phyloP scores from a whole-genome alignment of 2,888 invertebrate genomes.

The Stictocephala bisonia region DNA sequence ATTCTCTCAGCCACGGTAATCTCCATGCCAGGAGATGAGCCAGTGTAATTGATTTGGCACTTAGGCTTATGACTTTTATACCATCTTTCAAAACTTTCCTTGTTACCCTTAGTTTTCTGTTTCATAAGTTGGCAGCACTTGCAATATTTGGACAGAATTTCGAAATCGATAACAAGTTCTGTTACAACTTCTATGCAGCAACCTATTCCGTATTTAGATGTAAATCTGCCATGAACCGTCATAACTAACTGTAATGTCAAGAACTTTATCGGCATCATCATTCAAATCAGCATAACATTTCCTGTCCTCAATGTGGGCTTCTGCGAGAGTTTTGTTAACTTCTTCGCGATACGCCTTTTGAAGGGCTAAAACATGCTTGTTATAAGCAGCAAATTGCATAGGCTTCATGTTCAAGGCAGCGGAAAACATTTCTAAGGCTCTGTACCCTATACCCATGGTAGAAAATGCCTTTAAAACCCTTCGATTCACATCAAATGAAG shows the following conservation, averaged over 20 bases:
- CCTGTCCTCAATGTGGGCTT: slow-evolving; percentile 12
- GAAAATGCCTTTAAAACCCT: slow-evolving; percentile 34
- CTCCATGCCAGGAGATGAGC: slow-evolving; percentile 26
- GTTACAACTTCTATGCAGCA: slow-evolving; percentile 33
- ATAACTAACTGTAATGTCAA: slow-evolving; percentile 36
- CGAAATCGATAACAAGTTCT: slow-evolving; percentile 36
- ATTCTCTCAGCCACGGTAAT: slow-evolving; percentile 21
- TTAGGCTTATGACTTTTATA: slow-evolving; percentile 19
- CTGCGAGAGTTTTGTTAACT: slow-evolving; percentile 2
- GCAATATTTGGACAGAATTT: slow-evolving; percentile 33
- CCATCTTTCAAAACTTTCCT: slow-evolving; percentile 26
- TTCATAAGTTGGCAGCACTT: slow-evolving; percentile 31
- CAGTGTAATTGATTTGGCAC: slow-evolving; percentile 8
- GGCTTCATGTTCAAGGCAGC: slow-evolving; percentile 29
- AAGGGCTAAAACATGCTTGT: slow-evolving; percentile 22
- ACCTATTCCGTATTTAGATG: slow-evolving; percentile 33
- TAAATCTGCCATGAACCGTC: slow-evolving; percentile 37
- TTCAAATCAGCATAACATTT: slow-evolving; percentile 22
- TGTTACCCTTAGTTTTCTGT: slow-evolving; percentile 30
- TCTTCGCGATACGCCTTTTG: slow-evolving; percentile 10
- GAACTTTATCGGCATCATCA: slow-evolving; percentile 30
- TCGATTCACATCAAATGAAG: slow-evolving; percentile 25
- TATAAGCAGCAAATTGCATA: neutral
- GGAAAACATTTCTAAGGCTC: slow-evolving; percentile 35
- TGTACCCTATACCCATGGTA: slow-evolving; percentile 29